These are phyloP conservation scores for Atractosteus spatula DNA, from an alignment of 2,113 vertebrate species.

Conservation along the genomic window DNA sequence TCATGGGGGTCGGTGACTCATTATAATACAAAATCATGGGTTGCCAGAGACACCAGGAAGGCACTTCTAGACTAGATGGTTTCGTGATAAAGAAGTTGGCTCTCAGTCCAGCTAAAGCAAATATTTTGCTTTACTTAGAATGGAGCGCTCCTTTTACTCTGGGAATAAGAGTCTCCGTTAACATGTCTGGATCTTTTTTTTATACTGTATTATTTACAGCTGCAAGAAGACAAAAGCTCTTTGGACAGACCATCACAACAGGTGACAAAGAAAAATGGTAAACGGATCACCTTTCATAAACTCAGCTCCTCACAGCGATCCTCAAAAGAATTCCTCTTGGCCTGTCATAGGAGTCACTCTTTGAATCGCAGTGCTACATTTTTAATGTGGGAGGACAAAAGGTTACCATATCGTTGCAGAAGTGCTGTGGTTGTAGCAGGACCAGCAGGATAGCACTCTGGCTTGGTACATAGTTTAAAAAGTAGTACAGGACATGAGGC, in stretches of 20 bases:
- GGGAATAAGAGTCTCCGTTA: not conserved
- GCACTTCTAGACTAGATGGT: not conserved
- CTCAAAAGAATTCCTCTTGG: not conserved
- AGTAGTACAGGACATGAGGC: too few relatives aligned
- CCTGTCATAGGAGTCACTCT: not conserved
- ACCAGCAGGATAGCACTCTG: too few relatives aligned
- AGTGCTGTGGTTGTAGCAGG: too few relatives aligned
- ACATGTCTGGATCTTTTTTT: not conserved
- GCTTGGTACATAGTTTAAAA: too few relatives aligned
- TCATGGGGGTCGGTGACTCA: not conserved
- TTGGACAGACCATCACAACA: not conserved
- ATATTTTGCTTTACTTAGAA: conserved; percentile 37
- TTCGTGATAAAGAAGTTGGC: conserved; percentile 8
- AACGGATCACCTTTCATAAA: not conserved
- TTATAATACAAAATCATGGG: not conserved
- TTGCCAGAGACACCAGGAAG: not conserved
- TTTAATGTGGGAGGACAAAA: conserved; percentile 3
- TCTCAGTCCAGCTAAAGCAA: conserved; percentile 21
- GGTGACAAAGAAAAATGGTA: not conserved
- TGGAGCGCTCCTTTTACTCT: conserved; percentile 9
- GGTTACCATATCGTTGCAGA: too few relatives aligned
- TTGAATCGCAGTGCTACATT: not conserved
- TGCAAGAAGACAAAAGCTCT: not conserved
- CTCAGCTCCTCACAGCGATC: not conserved
- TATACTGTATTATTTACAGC: not conserved